phyloP scores from a whole-genome alignment of 1,140 invertebrate species.

The Zaprionus camerounensis region DNA sequence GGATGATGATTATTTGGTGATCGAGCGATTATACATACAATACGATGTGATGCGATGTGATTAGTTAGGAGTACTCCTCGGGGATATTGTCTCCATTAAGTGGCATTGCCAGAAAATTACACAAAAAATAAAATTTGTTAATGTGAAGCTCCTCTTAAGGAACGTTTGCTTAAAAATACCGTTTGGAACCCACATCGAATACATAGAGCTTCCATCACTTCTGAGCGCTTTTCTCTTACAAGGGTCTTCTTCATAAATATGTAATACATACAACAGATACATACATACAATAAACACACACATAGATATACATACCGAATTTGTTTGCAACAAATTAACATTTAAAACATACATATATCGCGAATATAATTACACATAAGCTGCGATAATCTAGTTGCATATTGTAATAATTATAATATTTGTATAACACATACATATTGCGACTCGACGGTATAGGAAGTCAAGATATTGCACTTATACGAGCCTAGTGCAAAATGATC shows the following conservation, averaged over 20 bases:
- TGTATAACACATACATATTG: constrained; percentile 2
- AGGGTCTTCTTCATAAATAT: not conserved
- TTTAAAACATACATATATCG: constrained; percentile 31
- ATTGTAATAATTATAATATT: constrained; percentile 35
- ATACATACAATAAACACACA: constrained; percentile 53
- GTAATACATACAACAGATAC: constrained; percentile 44
- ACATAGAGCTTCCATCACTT: not conserved
- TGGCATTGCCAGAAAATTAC: constrained; percentile 20
- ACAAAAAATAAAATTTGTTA: constrained; percentile 17
- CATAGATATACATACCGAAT: constrained; percentile 50
- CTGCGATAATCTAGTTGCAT: constrained; percentile 42
- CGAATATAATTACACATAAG: constrained; percentile 32
- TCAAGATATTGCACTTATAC: constrained; percentile 18
- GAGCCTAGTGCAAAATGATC: not conserved
- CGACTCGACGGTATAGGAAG: constrained; percentile 17
- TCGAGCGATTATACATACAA: constrained; percentile 24
- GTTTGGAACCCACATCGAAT: constrained; percentile 19
- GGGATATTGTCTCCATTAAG: constrained; percentile 12
- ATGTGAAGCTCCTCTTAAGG: constrained; percentile 21
- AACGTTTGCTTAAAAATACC: constrained; percentile 31
- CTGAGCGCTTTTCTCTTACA: not conserved
- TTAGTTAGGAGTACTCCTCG: constrained; percentile 21
- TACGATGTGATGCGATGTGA: constrained; percentile 13
- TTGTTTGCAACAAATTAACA: constrained; percentile 49
- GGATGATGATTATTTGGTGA: constrained; percentile 42